Conservation (phyloP, 2,888 invertebrate genomes). For the Oxycera nigricornis region DNA sequence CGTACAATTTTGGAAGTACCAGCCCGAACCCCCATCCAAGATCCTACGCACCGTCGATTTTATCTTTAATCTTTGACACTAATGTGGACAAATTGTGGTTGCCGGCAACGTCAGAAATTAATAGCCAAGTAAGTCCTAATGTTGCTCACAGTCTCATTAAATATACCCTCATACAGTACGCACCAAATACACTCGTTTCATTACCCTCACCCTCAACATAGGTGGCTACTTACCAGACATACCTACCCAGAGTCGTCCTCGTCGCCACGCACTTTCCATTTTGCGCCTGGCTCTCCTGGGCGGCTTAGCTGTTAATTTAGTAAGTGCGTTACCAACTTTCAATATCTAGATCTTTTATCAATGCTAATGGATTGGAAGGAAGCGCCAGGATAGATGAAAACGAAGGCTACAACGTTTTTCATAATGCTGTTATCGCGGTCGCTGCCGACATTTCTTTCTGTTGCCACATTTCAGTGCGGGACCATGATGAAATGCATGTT, state of each 20-base stretch:
- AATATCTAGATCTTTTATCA: conserved; percentile 44
- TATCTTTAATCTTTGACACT: conserved; percentile 54
- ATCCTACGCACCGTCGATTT: conserved; percentile 37
- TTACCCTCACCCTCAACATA: conserved; percentile 14
- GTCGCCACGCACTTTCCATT: background rate
- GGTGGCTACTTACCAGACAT: background rate
- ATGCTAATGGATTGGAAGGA: conserved; percentile 47
- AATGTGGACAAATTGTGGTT: conserved; percentile 55
- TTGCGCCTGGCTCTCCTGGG: background rate
- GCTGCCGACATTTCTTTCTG: background rate
- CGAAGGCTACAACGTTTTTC: background rate
- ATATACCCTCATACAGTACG: conserved; percentile 2
- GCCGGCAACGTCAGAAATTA: conserved; percentile 48
- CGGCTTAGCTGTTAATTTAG: conserved; percentile 45
- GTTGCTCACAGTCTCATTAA: conserved; percentile 32
- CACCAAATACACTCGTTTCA: conserved; percentile 21
- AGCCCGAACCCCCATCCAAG: background rate
- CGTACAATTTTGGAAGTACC: background rate
- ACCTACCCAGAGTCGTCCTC: background rate
- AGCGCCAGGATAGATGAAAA: conserved; percentile 25
- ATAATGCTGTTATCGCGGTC: background rate
- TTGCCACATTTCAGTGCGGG: background rate
- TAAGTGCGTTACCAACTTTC: conserved; percentile 46
- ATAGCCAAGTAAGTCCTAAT: conserved; percentile 41
- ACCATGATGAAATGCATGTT: conserved; percentile 31